A percentile compares a stretch with the other conserved stretches of the same genome.
Evolutionary conservation across 2,113 vertebrate species (phyloP).

Genomic region (Vidua macroura): DNA sequence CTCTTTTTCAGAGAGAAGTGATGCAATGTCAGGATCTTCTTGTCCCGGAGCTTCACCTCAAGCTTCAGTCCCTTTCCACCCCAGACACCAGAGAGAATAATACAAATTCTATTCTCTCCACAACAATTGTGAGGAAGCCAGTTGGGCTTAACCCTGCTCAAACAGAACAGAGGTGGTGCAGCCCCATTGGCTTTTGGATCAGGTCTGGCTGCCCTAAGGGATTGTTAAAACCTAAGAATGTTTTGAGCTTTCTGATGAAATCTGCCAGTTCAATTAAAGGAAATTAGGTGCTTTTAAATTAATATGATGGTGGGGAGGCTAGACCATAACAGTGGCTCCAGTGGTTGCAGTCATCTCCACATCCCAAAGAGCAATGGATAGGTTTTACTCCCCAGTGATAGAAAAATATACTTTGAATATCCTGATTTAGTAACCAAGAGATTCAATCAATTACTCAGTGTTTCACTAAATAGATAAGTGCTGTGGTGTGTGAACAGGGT

Average conservation of each 20-base stretch:
- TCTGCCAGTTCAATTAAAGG: not conserved
- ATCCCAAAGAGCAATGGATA: not conserved
- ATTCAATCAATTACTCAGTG: not conserved
- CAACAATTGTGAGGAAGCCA: not conserved
- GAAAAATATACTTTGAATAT: not conserved
- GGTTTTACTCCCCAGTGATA: not conserved
- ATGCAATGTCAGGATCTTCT: not conserved
- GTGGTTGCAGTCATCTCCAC: not conserved
- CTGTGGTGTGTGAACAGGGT: not conserved
- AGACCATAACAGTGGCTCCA: not conserved
- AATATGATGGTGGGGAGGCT: not conserved
- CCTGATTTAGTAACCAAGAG: not conserved
- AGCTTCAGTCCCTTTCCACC: not conserved
- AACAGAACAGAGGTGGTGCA: not conserved
- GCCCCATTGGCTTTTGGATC: not conserved
- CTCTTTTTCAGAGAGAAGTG: not conserved
- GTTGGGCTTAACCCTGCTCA: not conserved
- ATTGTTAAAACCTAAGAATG: not conserved
- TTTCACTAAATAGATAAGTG: not conserved
- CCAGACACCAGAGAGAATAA: not conserved
- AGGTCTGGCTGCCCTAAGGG: not conserved
- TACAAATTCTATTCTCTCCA: not conserved
- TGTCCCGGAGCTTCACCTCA: not conserved
- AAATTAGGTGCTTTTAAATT: slow-evolving; percentile 18
- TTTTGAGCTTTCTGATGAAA: not conserved